These are phyloP conservation scores for Eupithecia centaureata DNA, from an alignment of 2,888 invertebrate species.

Conservation along the genomic window DNA sequence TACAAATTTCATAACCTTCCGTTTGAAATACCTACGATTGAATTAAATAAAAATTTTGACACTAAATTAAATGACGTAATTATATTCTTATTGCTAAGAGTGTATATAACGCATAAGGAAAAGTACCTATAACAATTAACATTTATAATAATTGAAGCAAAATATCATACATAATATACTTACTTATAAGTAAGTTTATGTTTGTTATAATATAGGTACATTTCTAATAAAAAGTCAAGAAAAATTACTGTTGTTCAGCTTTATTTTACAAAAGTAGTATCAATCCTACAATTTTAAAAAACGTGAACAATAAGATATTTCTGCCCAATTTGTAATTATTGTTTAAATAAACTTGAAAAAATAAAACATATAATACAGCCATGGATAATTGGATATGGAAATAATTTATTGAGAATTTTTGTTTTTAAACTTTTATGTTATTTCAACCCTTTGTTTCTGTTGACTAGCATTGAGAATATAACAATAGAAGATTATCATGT, in stretches of 20 bases:
- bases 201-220: neutral
- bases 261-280: no score
- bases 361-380: neutral
- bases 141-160: conserved; percentile 23
- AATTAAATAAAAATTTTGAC: conserved; percentile 48
- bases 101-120: conserved; percentile 15
- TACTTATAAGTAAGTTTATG: no score
- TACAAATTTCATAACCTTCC: neutral
- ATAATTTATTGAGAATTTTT: no score
- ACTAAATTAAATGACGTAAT: conserved; percentile 53
- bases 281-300: no score
- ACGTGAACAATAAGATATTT: neutral
- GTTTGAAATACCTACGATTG: neutral
- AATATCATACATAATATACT: neutral
- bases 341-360: neutral
- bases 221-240: neutral
- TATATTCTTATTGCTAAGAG: conserved; percentile 47
- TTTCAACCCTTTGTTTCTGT: conserved; percentile 76
- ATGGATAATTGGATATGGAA: neutral
- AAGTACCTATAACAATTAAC: conserved; percentile 15
- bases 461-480: conserved; percentile 78
- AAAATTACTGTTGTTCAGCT: neutral
- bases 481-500: conserved; percentile 37
- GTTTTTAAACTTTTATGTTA: conserved; percentile 37
- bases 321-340: neutral